phyloP scores from a whole-genome alignment of 2,888 invertebrate genomes.

The Allacma fusca region DNA sequence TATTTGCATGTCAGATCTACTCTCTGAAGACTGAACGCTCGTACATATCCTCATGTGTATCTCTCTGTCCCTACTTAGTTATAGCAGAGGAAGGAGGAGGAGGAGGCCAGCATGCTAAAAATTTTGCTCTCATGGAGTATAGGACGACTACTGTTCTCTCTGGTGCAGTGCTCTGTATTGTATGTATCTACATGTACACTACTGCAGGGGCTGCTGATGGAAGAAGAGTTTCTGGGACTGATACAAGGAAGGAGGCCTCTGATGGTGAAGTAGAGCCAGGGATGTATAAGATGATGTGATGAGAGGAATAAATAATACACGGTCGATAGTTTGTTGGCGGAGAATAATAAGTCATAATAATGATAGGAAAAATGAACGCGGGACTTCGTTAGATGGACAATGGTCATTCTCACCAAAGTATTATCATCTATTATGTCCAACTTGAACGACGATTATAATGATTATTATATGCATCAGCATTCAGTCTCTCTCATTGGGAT shows the following conservation, averaged over 20 bases:
- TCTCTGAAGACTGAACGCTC: neutral
- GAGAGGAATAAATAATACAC: constrained; percentile 19
- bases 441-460: constrained; percentile 46
- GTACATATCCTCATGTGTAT: too few relatives aligned
- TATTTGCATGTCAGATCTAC: constrained; percentile 8
- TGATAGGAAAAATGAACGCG: constrained; percentile 22
- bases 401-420: constrained; percentile 49
- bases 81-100: too few relatives aligned
- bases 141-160: too few relatives aligned
- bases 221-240: too few relatives aligned
- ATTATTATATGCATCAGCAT: constrained; percentile 48
- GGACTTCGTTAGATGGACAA: constrained; percentile 48
- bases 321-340: neutral
- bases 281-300: neutral
- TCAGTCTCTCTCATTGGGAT: constrained; percentile 29
- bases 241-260: too few relatives aligned
- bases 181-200: too few relatives aligned
- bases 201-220: too few relatives aligned
- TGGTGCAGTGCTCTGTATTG: too few relatives aligned
- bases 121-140: too few relatives aligned
- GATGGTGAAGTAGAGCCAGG: neutral
- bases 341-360: constrained; percentile 18
- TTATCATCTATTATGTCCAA: constrained; percentile 46
- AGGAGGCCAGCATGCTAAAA: too few relatives aligned
- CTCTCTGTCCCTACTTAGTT: too few relatives aligned